These are phyloP conservation scores for Lophochroa leadbeateri DNA, from an alignment of 2,113 vertebrate genomes.

Conservation along the genomic window DNA sequence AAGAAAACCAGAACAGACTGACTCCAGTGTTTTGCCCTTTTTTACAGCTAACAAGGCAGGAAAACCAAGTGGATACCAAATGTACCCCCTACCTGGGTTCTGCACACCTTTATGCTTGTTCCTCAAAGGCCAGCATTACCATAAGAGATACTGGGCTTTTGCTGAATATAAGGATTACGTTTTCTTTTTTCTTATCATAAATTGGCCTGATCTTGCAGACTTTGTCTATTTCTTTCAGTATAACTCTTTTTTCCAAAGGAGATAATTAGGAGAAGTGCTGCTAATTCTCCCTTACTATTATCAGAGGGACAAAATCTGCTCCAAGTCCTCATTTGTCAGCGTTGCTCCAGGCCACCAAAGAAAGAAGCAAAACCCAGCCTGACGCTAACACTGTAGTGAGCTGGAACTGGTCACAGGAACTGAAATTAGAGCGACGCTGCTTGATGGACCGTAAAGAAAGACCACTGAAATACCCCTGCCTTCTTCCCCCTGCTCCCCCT, in stretches of 20 bases:
- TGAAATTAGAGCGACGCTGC: background rate
- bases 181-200: background rate
- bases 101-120: background rate
- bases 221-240: background rate
- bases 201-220: background rate
- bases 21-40: background rate
- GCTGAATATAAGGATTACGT: background rate
- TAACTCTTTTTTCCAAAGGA: background rate
- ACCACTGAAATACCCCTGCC: background rate
- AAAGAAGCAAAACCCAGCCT: background rate
- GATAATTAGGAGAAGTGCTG: background rate
- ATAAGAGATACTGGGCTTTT: background rate
- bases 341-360: background rate
- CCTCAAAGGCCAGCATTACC: background rate
- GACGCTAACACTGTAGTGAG: background rate
- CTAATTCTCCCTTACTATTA: background rate
- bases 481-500: background rate
- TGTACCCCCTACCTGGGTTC: background rate
- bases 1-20: background rate
- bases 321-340: background rate
- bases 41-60: background rate
- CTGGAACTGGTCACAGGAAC: background rate
- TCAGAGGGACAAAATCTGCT: background rate
- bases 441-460: background rate
- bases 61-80: fast-evolving